Percentiles rank a stretch among this genome's conserved stretches.
Conservation (phyloP, 2,113 vertebrate species). For the Ochotona curzoniae region DNA sequence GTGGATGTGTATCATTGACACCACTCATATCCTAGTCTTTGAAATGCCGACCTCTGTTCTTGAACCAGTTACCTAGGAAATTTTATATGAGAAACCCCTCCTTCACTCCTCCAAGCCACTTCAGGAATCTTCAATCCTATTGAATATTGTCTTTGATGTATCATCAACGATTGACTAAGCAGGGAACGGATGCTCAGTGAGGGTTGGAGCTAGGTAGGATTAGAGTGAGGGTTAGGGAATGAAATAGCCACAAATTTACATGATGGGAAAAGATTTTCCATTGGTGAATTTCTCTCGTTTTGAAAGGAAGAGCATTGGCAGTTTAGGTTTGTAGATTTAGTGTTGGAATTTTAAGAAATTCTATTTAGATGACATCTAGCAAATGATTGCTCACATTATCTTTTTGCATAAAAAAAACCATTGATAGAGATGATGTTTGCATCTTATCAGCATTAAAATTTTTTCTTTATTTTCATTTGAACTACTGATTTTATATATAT, state of each 20-base stretch:
- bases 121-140: background rate
- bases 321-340: background rate
- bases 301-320: background rate
- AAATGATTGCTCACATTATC: background rate
- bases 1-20: background rate
- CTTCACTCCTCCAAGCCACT: background rate
- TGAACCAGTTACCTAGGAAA: background rate
- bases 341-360: conserved; percentile 18
- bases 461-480: background rate
- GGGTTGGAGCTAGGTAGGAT: background rate
- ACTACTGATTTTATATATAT: too few species aligned
- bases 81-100: background rate
- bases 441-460: background rate
- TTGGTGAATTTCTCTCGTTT: background rate
- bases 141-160: background rate
- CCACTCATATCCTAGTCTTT: background rate
- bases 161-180: background rate
- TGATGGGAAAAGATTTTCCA: background rate
- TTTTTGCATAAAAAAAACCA: background rate
- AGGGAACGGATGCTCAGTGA: background rate
- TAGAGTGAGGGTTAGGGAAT: background rate
- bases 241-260: background rate
- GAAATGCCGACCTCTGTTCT: background rate
- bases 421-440: background rate
- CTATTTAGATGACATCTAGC: background rate